Evolutionary conservation across 1,140 invertebrate genomes (phyloP), one percentile per base, ranked within the genome.

Genomic region (Drosophila teissieri): DNA sequence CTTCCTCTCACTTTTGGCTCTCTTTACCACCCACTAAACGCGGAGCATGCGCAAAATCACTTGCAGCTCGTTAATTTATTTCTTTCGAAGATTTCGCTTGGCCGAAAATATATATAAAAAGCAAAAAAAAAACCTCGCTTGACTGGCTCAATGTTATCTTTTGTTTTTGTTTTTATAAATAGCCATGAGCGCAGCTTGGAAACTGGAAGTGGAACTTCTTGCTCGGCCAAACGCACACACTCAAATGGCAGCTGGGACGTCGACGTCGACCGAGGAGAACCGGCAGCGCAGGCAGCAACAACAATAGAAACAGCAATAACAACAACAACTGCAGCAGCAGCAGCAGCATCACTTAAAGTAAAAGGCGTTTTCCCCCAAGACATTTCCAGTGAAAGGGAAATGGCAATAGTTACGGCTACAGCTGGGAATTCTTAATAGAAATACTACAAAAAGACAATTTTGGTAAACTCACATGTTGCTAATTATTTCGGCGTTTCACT

Each of bases 321-420:
- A 84, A 34, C 72, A 68, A 34, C 67, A 46, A 40, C 49, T 37
- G 40, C 37, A 39, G 37, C 58, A 52, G 40, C 37, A 39, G 37
- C 58, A 52, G 40, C 45, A 24, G 19, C 19, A 44, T 34, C 31
- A 69, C 22, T 60, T 48, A 55, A 83, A 89, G 83, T 89, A 88
- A 88, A 88, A 89, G 83, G 83, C 84, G 82, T 86, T 86, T 85
- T 85, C 64, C 81, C 76, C 62, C 44, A 7, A 15, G 19, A 62
- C 54, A 70, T 31, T 58, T 51, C 48, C 52, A 83, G 84, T 88
- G 83, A 86, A 86, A 86, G 83, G 83, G 69, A 84, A 84, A 69
- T 48, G 69, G 54, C 44, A 72, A 44, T 64, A 42, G 73, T 48
- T 53, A 48, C 37, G 24, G 8, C 48, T 12, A 49, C 48, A 56